Evolutionary conservation across 2,113 vertebrate species (phyloP).

Genomic region (Bubo bubo): DNA sequence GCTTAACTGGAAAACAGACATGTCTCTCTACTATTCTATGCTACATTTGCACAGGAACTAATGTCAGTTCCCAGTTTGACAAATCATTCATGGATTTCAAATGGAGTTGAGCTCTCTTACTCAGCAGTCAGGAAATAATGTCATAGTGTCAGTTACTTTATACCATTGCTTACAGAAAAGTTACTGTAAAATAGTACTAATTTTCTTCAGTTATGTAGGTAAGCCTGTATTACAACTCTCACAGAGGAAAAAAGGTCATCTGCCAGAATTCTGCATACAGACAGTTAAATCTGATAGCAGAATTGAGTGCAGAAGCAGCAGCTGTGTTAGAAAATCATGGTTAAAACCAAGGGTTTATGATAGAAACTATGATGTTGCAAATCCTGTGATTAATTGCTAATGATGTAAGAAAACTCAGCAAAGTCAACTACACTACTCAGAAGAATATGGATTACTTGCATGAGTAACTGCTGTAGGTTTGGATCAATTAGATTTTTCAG

Average conservation of each 20-base stretch:
- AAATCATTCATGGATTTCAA: not conserved
- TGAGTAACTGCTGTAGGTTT: not conserved
- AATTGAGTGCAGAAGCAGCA: not conserved
- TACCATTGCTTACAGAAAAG: not conserved
- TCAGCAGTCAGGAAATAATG: not conserved
- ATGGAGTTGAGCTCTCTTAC: not conserved
- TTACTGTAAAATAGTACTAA: not conserved
- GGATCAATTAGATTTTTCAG: not conserved
- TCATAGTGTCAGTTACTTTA: not conserved
- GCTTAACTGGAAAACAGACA: not conserved
- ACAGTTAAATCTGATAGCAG: not conserved
- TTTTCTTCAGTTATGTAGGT: not conserved
- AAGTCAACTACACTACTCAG: not conserved
- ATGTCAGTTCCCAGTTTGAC: not conserved
- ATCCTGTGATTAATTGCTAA: not conserved
- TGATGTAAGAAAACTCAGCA: not conserved
- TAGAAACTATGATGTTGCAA: not conserved
- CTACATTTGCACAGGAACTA: slow-evolving; percentile 10
- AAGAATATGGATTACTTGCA: not conserved
- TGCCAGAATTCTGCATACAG: not conserved
- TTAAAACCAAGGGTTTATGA: not conserved
- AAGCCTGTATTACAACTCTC: not conserved
- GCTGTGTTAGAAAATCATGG: not conserved
- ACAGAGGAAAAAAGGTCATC: not conserved
- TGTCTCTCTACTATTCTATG: not conserved